Evolutionary conservation across 2,113 vertebrate genomes (phyloP).

Genomic region (Paramisgurnus dabryanus): DNA sequence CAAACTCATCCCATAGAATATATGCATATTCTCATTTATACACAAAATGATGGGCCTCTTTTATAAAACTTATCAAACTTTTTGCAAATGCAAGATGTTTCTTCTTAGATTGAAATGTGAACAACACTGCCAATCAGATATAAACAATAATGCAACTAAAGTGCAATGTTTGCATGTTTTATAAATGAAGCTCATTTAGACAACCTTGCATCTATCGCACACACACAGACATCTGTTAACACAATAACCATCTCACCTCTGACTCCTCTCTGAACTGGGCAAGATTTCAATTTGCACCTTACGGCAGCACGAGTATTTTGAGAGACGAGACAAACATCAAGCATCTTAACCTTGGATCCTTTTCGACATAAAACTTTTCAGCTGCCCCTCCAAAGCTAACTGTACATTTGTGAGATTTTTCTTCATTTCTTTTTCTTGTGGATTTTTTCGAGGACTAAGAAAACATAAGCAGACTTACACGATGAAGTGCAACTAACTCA

Average conservation of each 20-base stretch:
- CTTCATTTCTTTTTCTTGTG: constrained; percentile 47
- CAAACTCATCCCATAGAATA: background rate
- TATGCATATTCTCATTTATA: constrained; percentile 11
- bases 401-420: constrained; percentile 64
- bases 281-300: constrained; percentile 51
- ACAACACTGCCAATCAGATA: background rate
- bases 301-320: constrained; percentile 31
- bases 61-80: background rate
- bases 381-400: constrained; percentile 70
- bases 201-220: no score
- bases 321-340: constrained; percentile 16
- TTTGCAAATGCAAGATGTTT: background rate
- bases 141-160: background rate
- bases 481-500: constrained; percentile 65
- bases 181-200: background rate
- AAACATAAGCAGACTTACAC: constrained; percentile 46
- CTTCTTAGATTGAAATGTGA: background rate
- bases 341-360: background rate
- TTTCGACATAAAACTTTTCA: constrained; percentile 57
- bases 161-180: background rate
- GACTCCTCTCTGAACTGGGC: constrained; percentile 4
- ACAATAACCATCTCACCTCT: constrained; percentile 28
- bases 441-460: constrained; percentile 44
- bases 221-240: background rate
- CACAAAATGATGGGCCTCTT: constrained; percentile 10